These are phyloP conservation scores for Cepaea nemoralis DNA, from an alignment of 1,140 invertebrate genomes.

Conservation along the genomic window DNA sequence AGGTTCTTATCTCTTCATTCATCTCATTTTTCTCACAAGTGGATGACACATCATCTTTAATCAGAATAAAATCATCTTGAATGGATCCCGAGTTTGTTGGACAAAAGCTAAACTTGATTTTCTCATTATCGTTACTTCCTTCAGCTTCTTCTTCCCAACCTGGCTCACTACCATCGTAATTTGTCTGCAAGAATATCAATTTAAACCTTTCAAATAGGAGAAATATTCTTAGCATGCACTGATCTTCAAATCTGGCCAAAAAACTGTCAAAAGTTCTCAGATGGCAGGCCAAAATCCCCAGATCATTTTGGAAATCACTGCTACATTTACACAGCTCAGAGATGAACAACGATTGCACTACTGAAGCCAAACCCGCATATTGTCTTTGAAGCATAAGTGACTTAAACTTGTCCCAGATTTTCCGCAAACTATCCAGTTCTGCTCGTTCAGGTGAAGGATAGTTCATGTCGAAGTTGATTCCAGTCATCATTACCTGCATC, in stretches of 20 bases:
- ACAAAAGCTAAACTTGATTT: no score
- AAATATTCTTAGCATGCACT: background rate
- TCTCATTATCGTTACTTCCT: background rate
- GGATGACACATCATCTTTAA: background rate
- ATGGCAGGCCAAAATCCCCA: background rate
- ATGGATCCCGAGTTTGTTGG: no score
- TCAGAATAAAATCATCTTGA: no score
- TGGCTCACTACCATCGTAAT: background rate
- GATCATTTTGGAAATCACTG: background rate
- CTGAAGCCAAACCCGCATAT: background rate
- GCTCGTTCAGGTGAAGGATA: background rate
- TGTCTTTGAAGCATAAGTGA: background rate
- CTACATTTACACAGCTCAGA: background rate
- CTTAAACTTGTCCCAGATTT: background rate
- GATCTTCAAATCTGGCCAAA: background rate
- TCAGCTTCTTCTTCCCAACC: background rate
- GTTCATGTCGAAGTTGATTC: no score
- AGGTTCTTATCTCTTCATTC: background rate
- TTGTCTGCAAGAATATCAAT: background rate
- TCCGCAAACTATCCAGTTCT: background rate
- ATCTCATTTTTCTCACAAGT: background rate
- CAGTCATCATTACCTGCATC: background rate
- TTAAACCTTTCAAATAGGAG: background rate
- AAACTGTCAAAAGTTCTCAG: background rate
- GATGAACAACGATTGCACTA: background rate